Conservation (phyloP, 2,888 invertebrate genomes). For the Cheilosia vernalis region DNA sequence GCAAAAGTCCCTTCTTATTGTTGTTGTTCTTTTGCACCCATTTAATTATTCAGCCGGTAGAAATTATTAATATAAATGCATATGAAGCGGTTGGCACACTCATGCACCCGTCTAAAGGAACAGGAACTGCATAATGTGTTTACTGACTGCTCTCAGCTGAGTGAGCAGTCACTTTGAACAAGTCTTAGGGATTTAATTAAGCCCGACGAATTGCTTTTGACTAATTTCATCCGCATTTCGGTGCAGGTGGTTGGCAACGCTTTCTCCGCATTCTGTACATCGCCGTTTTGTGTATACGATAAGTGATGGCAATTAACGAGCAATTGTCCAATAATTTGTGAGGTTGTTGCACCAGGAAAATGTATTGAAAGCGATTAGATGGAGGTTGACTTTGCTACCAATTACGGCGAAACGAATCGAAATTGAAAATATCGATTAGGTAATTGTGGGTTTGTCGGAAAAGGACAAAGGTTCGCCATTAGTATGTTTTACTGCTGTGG, state of each 20-base stretch:
- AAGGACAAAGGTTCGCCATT: background rate
- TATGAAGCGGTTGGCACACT: background rate
- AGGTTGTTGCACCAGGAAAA: background rate
- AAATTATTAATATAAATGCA: background rate
- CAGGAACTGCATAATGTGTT: background rate
- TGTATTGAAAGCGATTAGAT: background rate
- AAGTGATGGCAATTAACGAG: background rate
- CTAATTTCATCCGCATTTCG: conserved; percentile 10
- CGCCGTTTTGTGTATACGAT: background rate
- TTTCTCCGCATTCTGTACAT: conserved; percentile 3
- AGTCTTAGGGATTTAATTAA: background rate
- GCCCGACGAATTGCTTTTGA: background rate
- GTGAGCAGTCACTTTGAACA: background rate
- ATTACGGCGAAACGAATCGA: too few species aligned
- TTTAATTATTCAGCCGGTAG: background rate
- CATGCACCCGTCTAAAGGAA: background rate
- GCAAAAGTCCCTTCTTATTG: background rate
- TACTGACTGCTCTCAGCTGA: background rate
- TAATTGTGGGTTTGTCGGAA: background rate
- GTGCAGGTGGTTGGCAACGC: background rate
- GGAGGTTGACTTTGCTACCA: too few species aligned
- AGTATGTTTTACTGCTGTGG: background rate
- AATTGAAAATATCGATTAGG: background rate
- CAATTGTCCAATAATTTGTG: conserved; percentile 7
- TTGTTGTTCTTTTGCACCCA: background rate